Base-by-base conservation (phyloP, 1,140 invertebrate genomes). In the Latrodectus geometricus region DNA sequence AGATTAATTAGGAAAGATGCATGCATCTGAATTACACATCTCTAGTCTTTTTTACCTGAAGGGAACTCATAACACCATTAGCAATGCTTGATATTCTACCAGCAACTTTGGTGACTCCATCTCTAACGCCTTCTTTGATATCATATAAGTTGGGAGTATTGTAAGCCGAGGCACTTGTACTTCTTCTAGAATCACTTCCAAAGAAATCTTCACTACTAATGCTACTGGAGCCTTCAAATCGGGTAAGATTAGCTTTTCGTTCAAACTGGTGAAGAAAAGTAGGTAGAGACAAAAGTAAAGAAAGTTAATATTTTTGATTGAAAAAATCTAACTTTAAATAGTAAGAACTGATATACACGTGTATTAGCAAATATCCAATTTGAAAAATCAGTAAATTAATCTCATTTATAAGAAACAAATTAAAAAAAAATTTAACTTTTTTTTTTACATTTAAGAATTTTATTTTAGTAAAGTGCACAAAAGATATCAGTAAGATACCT, bases 151-250 rank as follows among this genome's bases (percentile, higher is more conserved):
- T 95, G 4, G 96, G 95, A 14, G 94, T 92, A 91, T 92, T 90
- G 50, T 90, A 90, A 48, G 89, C 89, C 70, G 89, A 89, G 48
- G 88, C 84, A 68, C 74, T 76, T 20, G 74, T 49, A 48, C 20
- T 66, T 65, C 73, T 73, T 35, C 70, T 56, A 23, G 85, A 74
- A 48, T 89, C 89, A 21, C 90, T 89, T n/a, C 96, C 96, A 92
- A 99, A 99, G 90, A 97, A 97, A 91, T 99, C 97, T 1, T 96
- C 95, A 56, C 97, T 99, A 20, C 97, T 99, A 91, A 99, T 99
- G 90, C 96, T 95, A 78, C 94, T 95, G 88, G 95, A 97, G 78
- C 96, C 97, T 92, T 97, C 95, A 91, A 98, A 98, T 75, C 94
- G 92, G 48, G 93, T 92, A 20, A 96, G 90, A 90, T 94, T 95